phyloP scores from a whole-genome alignment of 2,888 invertebrate genomes.

The Cybosia mesomella region DNA sequence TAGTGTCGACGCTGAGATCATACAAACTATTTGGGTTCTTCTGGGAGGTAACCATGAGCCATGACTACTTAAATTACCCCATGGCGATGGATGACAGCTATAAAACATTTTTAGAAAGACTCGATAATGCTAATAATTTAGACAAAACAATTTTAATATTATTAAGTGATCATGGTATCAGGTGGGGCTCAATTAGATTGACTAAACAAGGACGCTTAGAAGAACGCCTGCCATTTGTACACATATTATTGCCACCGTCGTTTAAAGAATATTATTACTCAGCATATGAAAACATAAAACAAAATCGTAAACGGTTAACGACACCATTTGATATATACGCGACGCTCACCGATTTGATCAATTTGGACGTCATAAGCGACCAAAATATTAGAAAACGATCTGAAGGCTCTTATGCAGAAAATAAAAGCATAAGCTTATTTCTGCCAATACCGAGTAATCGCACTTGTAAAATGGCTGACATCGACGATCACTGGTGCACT shows the following conservation, averaged over 20 bases:
- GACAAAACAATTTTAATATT: slow-evolving; percentile 90
- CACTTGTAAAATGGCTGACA: slow-evolving; percentile 92
- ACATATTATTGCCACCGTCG: slow-evolving; percentile 90
- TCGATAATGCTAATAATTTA: slow-evolving; percentile 85
- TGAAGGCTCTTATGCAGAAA: slow-evolving; percentile 67
- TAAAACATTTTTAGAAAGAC: slow-evolving; percentile 84
- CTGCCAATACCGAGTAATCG: slow-evolving; percentile 90
- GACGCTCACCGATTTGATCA: slow-evolving; percentile 90
- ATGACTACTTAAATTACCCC: slow-evolving; percentile 94
- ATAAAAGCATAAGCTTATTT: slow-evolving; percentile 92
- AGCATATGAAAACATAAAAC: slow-evolving; percentile 88
- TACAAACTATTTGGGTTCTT: slow-evolving; percentile 93
- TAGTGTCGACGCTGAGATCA: slow-evolving; percentile 86
- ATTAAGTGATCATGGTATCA: slow-evolving; percentile 96
- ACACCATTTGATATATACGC: slow-evolving; percentile 94
- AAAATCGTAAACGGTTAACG: slow-evolving; percentile 91
- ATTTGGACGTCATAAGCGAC: slow-evolving; percentile 79
- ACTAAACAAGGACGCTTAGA: slow-evolving; percentile 96
- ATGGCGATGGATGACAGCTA: slow-evolving; percentile 90
- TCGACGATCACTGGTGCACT: slow-evolving; percentile 95
- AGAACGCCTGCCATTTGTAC: slow-evolving; percentile 94
- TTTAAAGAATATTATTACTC: slow-evolving; percentile 88
- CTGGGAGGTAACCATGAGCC: slow-evolving; percentile 94
- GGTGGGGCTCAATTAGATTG: slow-evolving; percentile 93
- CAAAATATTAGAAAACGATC: slow-evolving; percentile 71